Evolutionary conservation across 1,140 invertebrate genomes (phyloP), one percentile per base, ranked within the genome.

Genomic region (Bombyx mori): DNA sequence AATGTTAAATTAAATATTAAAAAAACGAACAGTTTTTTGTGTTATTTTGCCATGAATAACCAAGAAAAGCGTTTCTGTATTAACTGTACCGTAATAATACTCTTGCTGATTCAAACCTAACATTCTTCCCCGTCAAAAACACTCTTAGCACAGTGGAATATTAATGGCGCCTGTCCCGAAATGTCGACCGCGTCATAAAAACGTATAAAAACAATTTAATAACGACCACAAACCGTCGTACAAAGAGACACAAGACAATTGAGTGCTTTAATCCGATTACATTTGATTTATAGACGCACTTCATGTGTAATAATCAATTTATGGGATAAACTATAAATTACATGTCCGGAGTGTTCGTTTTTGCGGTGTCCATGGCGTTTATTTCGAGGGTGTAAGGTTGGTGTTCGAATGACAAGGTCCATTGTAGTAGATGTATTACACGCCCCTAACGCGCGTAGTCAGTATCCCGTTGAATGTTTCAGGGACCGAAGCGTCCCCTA

Each of bases 261-360:
- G 26, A 51, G 5, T 51, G 50, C 58, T 63, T 49, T 75, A 68
- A 79, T 79, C 72, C 60, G 69, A 78, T 82, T 75, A 74, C 51
- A 12, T 60, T 56, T 74, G 78, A 81, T 75, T 76, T 73, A 77
- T 79, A 62, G 57, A 63, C 61, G 61, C 63, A 70, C 68, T 73
- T 62, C 70, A 60, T 64, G 62, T 69, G 68, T 70, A 74, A 74
- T 79, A 75, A 77, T 79, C 74, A 70, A 77, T 77, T 79, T 79
- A 75, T 63, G 64, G 61, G 70, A 73, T 73, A 69, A 75, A 75
- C 73, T 77, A 75, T 77, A 75, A 75, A 77, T 70, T 68, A 66
- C 58, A 51, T 52, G 26, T n/a, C 26, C 35, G 35, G 42, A 18
- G 42, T 12, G 8, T 9, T 52, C 42, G 35, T 42, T 35, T 42